Conservation (phyloP, 2,888 invertebrate genomes). For the Plagodis pulveraria region DNA sequence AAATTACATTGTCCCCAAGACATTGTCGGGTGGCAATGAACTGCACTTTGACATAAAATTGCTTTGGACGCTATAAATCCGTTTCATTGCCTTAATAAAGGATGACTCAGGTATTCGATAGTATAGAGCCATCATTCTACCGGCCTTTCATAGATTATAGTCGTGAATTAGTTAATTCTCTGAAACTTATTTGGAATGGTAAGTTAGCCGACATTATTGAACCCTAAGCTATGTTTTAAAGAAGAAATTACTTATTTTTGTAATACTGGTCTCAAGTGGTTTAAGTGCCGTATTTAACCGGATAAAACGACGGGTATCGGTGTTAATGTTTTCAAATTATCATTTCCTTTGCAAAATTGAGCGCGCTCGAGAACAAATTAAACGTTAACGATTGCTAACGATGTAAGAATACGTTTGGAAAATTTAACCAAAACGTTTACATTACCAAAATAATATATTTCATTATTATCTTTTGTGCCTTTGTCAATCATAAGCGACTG, state of each 20-base stretch:
- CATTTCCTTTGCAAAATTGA: constrained; percentile 44
- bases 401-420: constrained; percentile 66
- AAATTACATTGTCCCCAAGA: constrained; percentile 82
- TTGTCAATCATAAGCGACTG: constrained; percentile 77
- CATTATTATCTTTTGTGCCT: constrained; percentile 61
- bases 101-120: constrained; percentile 76
- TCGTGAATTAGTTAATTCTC: constrained; percentile 61
- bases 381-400: constrained; percentile 67
- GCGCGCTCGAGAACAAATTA: constrained; percentile 58
- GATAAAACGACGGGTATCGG: constrained; percentile 31
- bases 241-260: constrained; percentile 36
- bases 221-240: constrained; percentile 22
- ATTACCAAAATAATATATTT: constrained; percentile 43
- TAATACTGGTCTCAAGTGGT: constrained; percentile 7
- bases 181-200: constrained; percentile 16
- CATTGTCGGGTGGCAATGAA: constrained; percentile 83
- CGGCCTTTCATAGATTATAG: constrained; percentile 64
- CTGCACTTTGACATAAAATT: constrained; percentile 85
- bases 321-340: constrained; percentile 53
- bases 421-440: constrained; percentile 54
- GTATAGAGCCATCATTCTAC: constrained; percentile 70
- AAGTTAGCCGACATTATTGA: constrained; percentile 22
- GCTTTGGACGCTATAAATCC: constrained; percentile 80
- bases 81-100: constrained; percentile 83
- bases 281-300: constrained; percentile 24